These are phyloP conservation scores for Dioctria linearis DNA, from an alignment of 2,888 invertebrate species.

Conservation along the genomic window DNA sequence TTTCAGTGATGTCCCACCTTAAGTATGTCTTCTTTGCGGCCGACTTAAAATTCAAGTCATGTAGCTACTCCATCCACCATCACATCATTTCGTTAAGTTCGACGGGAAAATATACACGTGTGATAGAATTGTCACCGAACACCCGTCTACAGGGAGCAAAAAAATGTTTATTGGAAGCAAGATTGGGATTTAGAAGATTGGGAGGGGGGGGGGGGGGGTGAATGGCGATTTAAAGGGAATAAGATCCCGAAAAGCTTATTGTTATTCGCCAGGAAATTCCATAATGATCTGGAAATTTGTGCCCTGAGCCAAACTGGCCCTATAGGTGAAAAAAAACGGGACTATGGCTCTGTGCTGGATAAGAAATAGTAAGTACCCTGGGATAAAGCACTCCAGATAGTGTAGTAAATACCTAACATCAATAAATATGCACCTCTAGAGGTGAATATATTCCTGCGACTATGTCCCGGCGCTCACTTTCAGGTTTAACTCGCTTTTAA, in stretches of 20 bases:
- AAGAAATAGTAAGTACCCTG: neutral
- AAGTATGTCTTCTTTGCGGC: slow-evolving; percentile 34
- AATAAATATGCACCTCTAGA: slow-evolving; percentile 25
- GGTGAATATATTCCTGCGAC: neutral
- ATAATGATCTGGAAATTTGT: slow-evolving; percentile 59
- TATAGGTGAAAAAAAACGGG: slow-evolving; percentile 18
- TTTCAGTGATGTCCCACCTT: slow-evolving; percentile 50
- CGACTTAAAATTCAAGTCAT: slow-evolving; percentile 57
- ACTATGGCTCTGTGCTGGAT: neutral
- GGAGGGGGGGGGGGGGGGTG: too few relatives aligned
- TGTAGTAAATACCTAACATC: slow-evolving; percentile 39
- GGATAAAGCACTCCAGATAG: neutral
- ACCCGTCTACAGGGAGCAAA: too few relatives aligned
- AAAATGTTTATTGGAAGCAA: neutral
- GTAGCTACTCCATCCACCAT: slow-evolving; percentile 41
- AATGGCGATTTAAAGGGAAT: neutral
- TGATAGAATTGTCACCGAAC: slow-evolving; percentile 21
- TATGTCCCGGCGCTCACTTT: neutral
- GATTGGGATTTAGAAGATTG: neutral
- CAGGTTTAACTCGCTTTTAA: neutral
- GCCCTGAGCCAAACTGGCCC: too few relatives aligned
- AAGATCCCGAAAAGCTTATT: slow-evolving; percentile 52
- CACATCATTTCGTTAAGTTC: slow-evolving; percentile 33
- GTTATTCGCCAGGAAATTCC: slow-evolving; percentile 57
- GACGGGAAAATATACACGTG: slow-evolving; percentile 30